phyloP scores from a whole-genome alignment of 2,888 invertebrate genomes.

The Eupithecia subfuscata region DNA sequence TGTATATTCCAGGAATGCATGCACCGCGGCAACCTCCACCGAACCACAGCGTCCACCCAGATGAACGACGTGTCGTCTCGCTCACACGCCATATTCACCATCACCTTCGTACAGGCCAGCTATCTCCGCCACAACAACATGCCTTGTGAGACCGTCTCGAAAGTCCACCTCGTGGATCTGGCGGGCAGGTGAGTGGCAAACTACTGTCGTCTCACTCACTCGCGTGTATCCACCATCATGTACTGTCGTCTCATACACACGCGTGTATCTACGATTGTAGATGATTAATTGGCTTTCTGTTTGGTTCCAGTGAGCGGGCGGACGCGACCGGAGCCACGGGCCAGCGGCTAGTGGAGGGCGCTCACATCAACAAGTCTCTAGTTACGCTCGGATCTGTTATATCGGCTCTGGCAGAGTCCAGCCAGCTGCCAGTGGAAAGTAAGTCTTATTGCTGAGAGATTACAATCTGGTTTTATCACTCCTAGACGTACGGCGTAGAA shows the following conservation, averaged over 20 bases:
- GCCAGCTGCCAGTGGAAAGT: conserved; percentile 64
- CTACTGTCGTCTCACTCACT: conserved; percentile 55
- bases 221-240: conserved; percentile 85
- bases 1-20: conserved; percentile 86
- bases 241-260: conserved; percentile 86
- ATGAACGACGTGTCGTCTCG: conserved; percentile 97
- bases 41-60: conserved; percentile 94
- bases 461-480: too few relatives aligned
- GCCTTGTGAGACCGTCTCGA: conserved; percentile 95
- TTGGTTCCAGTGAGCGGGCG: conserved; percentile 88
- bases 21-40: conserved; percentile 90
- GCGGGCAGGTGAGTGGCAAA: conserved; percentile 88
- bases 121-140: conserved; percentile 90
- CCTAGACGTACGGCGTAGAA: too few relatives aligned
- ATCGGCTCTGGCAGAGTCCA: conserved; percentile 91
- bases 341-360: conserved; percentile 94
- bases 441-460: conserved; percentile 29
- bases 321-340: conserved; percentile 96
- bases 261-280: conserved; percentile 91
- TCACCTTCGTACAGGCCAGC: conserved; percentile 94
- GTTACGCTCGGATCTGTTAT: conserved; percentile 95
- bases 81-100: conserved; percentile 96
- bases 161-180: conserved; percentile 94
- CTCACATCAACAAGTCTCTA: conserved; percentile 95
- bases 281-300: neutral